Evolutionary conservation across 2,888 invertebrate genomes (phyloP).

Genomic region (Cosmia pyralina): DNA sequence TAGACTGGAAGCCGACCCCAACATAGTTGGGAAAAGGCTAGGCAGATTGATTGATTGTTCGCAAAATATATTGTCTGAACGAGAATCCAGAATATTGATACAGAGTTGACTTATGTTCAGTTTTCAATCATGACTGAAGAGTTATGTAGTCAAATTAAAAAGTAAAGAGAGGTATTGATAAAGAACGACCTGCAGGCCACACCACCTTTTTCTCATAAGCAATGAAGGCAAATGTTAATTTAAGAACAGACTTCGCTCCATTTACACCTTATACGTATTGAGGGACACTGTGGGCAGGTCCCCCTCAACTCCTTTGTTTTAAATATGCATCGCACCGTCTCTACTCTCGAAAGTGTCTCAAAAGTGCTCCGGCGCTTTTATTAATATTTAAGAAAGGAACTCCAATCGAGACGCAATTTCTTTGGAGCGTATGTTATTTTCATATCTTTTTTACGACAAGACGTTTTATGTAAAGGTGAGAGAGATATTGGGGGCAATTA

Average conservation of each 20-base stretch:
- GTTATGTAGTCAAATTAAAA: background rate
- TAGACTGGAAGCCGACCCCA: no score
- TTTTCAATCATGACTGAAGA: constrained; percentile 4
- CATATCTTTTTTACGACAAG: constrained; percentile 47
- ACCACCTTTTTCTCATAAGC: constrained; percentile 14
- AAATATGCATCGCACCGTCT: constrained; percentile 85
- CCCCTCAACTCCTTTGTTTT: constrained; percentile 76
- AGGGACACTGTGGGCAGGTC: constrained; percentile 67
- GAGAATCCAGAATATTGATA: background rate
- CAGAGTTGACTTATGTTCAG: background rate
- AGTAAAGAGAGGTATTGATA: no score
- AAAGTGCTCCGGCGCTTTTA: constrained; percentile 82
- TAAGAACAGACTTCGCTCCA: constrained; percentile 64
- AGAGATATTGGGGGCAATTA: constrained; percentile 24
- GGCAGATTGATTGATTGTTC: no score
- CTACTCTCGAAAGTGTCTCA: constrained; percentile 81
- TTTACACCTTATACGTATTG: constrained; percentile 66
- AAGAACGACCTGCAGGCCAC: background rate
- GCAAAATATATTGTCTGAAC: constrained; percentile 9
- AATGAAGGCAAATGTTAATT: constrained; percentile 64
- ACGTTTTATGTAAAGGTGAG: constrained; percentile 27
- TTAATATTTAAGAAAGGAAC: constrained; percentile 86
- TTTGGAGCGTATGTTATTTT: constrained; percentile 66
- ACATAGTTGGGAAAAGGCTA: no score
- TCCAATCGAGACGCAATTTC: constrained; percentile 80